Conservation (phyloP, 2,888 invertebrate genomes). For the Cataglyphis altisquamis region DNA sequence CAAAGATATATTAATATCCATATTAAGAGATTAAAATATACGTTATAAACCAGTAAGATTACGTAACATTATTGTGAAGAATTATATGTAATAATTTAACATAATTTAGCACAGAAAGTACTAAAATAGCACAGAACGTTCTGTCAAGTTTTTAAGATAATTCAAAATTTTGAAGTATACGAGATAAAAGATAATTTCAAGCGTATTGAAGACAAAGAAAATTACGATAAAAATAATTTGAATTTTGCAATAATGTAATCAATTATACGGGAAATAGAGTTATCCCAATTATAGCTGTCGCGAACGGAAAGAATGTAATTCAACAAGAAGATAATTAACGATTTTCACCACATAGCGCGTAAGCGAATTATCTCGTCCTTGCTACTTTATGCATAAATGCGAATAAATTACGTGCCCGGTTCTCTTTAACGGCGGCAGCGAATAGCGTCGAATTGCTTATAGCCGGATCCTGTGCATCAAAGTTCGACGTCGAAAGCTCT, state of each 20-base stretch:
- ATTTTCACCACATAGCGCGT: conserved; percentile 1
- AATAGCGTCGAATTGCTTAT: conserved; percentile 37
- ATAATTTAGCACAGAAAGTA: background rate
- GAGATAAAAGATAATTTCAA: background rate
- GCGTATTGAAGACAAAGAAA: background rate
- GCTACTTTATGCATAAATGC: conserved; percentile 43
- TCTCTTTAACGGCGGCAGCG: conserved; percentile 1
- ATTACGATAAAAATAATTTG: background rate
- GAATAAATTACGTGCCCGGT: conserved; percentile 40
- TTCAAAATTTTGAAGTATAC: background rate
- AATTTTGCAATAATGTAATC: background rate
- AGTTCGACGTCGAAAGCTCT: conserved; percentile 29
- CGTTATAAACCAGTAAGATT: background rate
- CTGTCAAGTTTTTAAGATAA: background rate
- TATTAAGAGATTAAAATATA: background rate
- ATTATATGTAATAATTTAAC: background rate
- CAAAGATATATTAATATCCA: background rate
- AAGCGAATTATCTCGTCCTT: conserved; percentile 6
- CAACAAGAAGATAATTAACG: conserved; percentile 18
- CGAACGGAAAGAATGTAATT: background rate
- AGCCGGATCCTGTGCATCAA: conserved; percentile 32
- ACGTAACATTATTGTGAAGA: background rate
- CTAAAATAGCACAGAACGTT: background rate
- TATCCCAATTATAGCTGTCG: conserved; percentile 21
- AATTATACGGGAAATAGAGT: background rate